phyloP scores from a whole-genome alignment of 2,888 invertebrate species.

The Eristalis intricaria region DNA sequence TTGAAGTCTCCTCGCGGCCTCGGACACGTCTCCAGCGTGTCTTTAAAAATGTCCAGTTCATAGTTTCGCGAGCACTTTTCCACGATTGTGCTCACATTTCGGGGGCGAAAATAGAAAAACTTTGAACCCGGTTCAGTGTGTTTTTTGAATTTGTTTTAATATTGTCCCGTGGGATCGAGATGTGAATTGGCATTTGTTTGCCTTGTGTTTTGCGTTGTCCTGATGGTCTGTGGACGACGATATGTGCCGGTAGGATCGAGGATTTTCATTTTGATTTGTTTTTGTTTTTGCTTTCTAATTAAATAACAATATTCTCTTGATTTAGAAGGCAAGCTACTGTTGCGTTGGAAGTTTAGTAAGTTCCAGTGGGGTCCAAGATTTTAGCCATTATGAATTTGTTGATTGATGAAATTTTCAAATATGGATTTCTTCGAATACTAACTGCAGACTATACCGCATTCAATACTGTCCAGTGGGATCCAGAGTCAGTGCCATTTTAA shows the following conservation, averaged over 20 bases:
- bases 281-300: neutral
- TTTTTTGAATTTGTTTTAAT: conserved; percentile 73
- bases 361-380: conserved; percentile 80
- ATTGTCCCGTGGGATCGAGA: conserved; percentile 81
- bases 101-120: neutral
- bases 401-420: neutral
- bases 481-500: conserved; percentile 78
- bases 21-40: conserved; percentile 79
- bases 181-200: conserved; percentile 72
- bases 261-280: conserved; percentile 74
- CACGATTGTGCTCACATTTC: conserved; percentile 51
- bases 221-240: conserved; percentile 77
- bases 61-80: conserved; percentile 43
- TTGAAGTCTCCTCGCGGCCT: conserved; percentile 81
- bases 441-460: neutral
- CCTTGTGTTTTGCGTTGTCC: conserved; percentile 73
- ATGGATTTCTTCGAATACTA: neutral
- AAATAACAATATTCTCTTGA: neutral
- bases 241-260: conserved; percentile 81
- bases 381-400: conserved; percentile 76
- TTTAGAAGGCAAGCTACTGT: neutral
- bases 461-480: conserved; percentile 81
- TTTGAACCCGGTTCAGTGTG: neutral
- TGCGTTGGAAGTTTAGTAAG: conserved; percentile 75
- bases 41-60: conserved; percentile 70